Evolutionary conservation across 1,140 invertebrate species (phyloP).

Genomic region (Phocides pigmalion): DNA sequence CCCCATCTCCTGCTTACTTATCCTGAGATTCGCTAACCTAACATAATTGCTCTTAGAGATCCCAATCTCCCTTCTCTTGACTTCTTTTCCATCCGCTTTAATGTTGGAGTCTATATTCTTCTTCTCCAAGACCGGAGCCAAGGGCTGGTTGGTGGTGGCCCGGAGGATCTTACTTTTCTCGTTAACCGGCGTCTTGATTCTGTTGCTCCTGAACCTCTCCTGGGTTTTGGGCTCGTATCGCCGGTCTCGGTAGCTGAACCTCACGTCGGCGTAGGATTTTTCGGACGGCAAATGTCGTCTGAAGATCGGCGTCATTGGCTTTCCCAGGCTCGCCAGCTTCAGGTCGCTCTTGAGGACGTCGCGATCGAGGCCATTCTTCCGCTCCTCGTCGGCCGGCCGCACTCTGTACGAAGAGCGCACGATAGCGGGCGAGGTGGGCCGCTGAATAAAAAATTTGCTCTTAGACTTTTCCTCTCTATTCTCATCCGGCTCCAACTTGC

Average conservation of each 20-base stretch:
- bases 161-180: constrained; percentile 44
- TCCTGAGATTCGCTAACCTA: constrained; percentile 76
- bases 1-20: constrained; percentile 52
- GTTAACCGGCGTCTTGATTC: constrained; percentile 46
- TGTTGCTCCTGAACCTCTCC: constrained; percentile 58
- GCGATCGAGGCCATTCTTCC: constrained; percentile 35
- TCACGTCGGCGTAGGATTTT: constrained; percentile 60
- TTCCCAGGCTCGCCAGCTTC: constrained; percentile 70
- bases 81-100: constrained; percentile 24
- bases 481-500: constrained; percentile 48
- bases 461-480: constrained; percentile 60
- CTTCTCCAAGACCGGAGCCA: constrained; percentile 44
- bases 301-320: constrained; percentile 79
- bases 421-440: constrained; percentile 54
- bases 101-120: constrained; percentile 37
- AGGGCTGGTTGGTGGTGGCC: constrained; percentile 41
- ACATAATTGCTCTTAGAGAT: constrained; percentile 80
- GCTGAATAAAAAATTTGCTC: constrained; percentile 72
- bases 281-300: constrained; percentile 58
- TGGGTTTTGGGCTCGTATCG: constrained; percentile 47
- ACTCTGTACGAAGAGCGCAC: constrained; percentile 53
- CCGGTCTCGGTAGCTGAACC: constrained; percentile 75
- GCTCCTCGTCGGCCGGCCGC: constrained; percentile 50
- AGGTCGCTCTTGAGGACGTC: constrained; percentile 64
- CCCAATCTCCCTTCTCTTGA: constrained; percentile 52